A percentile compares a stretch with the other conserved stretches of the same genome.
phyloP scores from a whole-genome alignment of 1,140 invertebrate genomes.

The Diuraphis noxia region DNA sequence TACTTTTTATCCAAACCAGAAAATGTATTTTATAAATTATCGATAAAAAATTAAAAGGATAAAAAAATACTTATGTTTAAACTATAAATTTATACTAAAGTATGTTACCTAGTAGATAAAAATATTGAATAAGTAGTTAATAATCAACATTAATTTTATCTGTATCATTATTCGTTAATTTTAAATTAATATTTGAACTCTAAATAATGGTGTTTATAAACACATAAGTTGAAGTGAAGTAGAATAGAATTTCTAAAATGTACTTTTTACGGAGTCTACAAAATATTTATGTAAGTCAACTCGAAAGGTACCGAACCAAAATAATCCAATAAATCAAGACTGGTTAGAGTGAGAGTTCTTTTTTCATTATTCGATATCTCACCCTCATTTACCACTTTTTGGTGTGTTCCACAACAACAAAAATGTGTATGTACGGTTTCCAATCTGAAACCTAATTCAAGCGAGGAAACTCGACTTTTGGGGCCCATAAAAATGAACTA shows the following conservation, averaged over 20 bases:
- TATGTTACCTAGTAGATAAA: too few relatives aligned
- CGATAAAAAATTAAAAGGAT: background rate
- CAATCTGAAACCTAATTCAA: slow-evolving; percentile 47
- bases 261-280: background rate
- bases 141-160: too few relatives aligned
- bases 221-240: background rate
- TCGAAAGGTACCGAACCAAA: slow-evolving; percentile 15
- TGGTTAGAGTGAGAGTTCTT: slow-evolving; percentile 19
- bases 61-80: background rate
- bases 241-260: background rate
- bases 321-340: slow-evolving; percentile 30
- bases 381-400: background rate
- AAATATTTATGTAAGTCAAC: slow-evolving; percentile 35
- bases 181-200: background rate
- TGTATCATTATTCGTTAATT: background rate
- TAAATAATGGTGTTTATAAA: background rate
- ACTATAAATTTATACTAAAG: background rate
- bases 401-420: background rate
- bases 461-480: slow-evolving; percentile 29
- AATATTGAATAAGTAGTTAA: too few relatives aligned
- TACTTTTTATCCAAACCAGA: background rate
- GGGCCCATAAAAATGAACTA: slow-evolving; percentile 49
- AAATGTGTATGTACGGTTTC: slow-evolving; percentile 25
- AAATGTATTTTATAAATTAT: background rate
- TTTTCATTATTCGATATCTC: slow-evolving; percentile 21